Evolutionary conservation across 2,113 vertebrate genomes (phyloP), one percentile per base, ranked within the genome.

Genomic region (Oostethus manadensis): DNA sequence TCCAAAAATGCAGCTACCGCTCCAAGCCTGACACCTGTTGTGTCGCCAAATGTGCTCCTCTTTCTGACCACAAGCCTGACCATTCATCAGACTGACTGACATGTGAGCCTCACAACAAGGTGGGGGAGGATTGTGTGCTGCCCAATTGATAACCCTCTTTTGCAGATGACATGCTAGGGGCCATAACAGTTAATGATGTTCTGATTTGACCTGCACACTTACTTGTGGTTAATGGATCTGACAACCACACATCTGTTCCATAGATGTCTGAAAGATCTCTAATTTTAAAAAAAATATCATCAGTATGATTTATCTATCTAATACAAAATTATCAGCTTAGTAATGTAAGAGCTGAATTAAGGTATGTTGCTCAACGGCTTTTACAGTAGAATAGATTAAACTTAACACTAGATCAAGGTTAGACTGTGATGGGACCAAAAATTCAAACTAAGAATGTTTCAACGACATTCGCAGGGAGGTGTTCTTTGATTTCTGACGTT

Each of bases 31-130:
- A 79, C 74, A 58, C 22, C 73, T 49, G 60, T 71, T 71, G 58
- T 75, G 76, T 43, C 10, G 71, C 74, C 73, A 81, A 81, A 74
- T 84, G 80, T 83, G 73, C 82, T 77, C 56, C 61, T 73, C 73
- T 72, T 59, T 82, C 74, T 47, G 45, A 82, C 81, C 79, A 45
- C 76, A 81, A 70, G 66, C 68, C 66, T 1, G 53, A 79, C 70
- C 68, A 81, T 79, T 82, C 58, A 68, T 82, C 75, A 55, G 56
- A 73, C 69, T 67, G 66, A 65, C 68, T 66, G 65, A 51, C 70
- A 70, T 74, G 4, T 33, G 60, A 62, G 53, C 50, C 66, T 60
- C 72, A 62, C 73, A 45, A n/a, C 17, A 0, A 62, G 47, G 23
- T 63, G 49, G 58, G 63, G 16, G 62, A 50, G n/a, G 58, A 22